Evolutionary conservation across 2,113 vertebrate genomes (phyloP).

Genomic region (Sander vitreus): DNA sequence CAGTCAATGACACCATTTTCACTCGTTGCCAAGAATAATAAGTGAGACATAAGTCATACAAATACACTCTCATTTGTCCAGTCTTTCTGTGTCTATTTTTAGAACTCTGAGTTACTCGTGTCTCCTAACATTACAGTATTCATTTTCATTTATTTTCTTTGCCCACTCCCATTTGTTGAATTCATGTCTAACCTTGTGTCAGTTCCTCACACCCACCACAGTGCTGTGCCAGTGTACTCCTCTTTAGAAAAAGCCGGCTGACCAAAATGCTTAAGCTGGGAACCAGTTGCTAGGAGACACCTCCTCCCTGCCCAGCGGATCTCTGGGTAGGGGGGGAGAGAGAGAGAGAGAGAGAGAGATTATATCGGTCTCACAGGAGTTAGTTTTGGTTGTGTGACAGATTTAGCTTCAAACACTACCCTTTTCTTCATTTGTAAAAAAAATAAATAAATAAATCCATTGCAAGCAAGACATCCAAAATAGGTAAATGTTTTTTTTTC

Average conservation of each 20-base stretch:
- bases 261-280: conserved; percentile 54
- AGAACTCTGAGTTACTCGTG: neutral
- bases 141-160: too few species aligned
- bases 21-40: conserved; percentile 27
- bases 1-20: conserved; percentile 11
- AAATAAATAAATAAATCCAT: neutral
- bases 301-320: conserved; percentile 61
- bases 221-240: conserved; percentile 53
- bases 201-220: conserved; percentile 47
- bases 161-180: neutral
- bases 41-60: conserved; percentile 18
- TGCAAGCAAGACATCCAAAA: neutral
- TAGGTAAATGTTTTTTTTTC: neutral
- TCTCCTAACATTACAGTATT: neutral
- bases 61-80: conserved; percentile 1
- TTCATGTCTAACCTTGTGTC: conserved; percentile 1
- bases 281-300: conserved; percentile 82
- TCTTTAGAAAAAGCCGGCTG: conserved; percentile 25
- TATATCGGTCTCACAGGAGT: neutral
- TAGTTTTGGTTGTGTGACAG: neutral
- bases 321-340: conserved; percentile 15
- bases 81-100: neutral
- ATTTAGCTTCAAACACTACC: neutral
- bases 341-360: neutral
- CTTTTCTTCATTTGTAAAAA: neutral